phyloP scores from a whole-genome alignment of 2,888 invertebrate genomes.

The Leptothorax acervorum region DNA sequence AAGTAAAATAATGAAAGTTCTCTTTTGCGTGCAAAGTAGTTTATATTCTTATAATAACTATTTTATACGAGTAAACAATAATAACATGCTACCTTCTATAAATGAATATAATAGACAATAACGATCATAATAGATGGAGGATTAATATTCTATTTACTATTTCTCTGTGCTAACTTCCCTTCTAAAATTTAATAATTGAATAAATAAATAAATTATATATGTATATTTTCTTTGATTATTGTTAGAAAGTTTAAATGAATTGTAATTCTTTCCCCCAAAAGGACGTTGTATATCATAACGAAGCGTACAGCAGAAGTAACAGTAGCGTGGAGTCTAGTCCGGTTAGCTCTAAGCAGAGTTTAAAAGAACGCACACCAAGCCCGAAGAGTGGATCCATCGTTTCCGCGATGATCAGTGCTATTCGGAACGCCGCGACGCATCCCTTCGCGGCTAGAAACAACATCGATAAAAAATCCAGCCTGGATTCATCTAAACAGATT shows the following conservation, averaged over 20 bases:
- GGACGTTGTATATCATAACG: conserved; percentile 93
- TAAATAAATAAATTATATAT: too few species aligned
- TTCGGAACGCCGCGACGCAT: conserved; percentile 87
- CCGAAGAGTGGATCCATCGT: conserved; percentile 90
- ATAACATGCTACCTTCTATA: not conserved
- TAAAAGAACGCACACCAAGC: conserved; percentile 86
- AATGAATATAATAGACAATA: conserved; percentile 5
- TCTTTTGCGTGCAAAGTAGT: conserved; percentile 10
- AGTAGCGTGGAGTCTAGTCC: conserved; percentile 91
- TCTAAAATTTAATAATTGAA: conserved; percentile 21
- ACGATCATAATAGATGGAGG: not conserved
- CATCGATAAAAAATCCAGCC: conserved; percentile 75
- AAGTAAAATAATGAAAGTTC: conserved; percentile 53
- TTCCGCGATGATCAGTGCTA: conserved; percentile 91
- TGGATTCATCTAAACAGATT: conserved; percentile 78
- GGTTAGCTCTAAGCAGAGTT: conserved; percentile 82
- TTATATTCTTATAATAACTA: conserved; percentile 3
- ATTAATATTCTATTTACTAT: not conserved
- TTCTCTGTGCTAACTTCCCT: not conserved
- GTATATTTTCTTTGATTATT: not conserved
- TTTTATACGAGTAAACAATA: not conserved
- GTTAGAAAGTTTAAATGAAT: not conserved
- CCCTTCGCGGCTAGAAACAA: conserved; percentile 80
- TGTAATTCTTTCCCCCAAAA: conserved; percentile 79
- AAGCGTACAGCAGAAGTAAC: conserved; percentile 90